A percentile compares a stretch with the other conserved stretches of the same genome.
Conservation (phyloP, 2,113 vertebrate genomes). For the Rhynchomys soricoides region DNA sequence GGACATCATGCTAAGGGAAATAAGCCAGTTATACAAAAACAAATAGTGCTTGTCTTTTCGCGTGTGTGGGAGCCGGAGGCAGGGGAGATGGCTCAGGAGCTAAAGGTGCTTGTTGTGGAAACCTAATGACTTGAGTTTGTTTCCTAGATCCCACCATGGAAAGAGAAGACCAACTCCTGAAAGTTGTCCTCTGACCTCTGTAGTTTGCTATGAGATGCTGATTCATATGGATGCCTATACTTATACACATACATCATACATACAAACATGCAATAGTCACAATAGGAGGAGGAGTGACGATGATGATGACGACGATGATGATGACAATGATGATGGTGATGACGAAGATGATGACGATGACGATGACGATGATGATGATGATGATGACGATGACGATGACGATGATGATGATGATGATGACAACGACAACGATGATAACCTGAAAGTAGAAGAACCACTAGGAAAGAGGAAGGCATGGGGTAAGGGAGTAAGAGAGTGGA, state of each 20-base stretch:
- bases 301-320: too few species aligned
- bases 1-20: not conserved
- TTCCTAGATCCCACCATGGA: not conserved
- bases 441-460: not conserved
- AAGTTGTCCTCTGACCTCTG: not conserved
- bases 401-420: too few species aligned
- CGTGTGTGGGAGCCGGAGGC: not conserved
- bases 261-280: not conserved
- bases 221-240: not conserved
- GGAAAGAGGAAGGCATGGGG: too few species aligned
- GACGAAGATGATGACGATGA: too few species aligned
- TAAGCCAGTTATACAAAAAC: not conserved
- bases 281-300: not conserved
- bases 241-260: not conserved
- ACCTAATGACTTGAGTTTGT: not conserved
- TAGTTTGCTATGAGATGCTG: not conserved
- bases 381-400: not conserved
- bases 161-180: not conserved
- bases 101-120: not conserved
- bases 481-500: not conserved
- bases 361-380: too few species aligned
- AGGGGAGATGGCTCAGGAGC: not conserved
- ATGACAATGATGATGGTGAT: too few species aligned
- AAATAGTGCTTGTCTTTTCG: not conserved
- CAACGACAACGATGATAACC: too few species aligned